Percentiles rank a stretch among this genome's conserved stretches.
Conservation (phyloP, 2,888 invertebrate genomes). For the Nysson spinosus region DNA sequence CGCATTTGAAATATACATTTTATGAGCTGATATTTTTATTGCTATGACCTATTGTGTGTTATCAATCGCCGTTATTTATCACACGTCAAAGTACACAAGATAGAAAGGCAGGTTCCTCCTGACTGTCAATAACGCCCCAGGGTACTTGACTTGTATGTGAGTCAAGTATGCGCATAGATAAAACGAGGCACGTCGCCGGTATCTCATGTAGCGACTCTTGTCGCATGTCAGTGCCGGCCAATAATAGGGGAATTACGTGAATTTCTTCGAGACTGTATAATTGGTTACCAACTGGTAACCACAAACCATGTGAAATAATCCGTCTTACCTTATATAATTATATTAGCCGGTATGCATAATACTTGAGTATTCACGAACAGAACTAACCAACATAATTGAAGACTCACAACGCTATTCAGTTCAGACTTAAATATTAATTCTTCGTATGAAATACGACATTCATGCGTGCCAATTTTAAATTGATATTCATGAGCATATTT, state of each 20-base stretch:
- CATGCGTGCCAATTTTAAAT: too few species aligned
- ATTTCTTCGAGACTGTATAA: constrained; percentile 32
- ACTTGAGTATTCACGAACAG: too few species aligned
- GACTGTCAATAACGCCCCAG: constrained; percentile 44
- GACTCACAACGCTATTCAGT: too few species aligned
- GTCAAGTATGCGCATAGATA: constrained; percentile 57
- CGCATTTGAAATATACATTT: too few species aligned
- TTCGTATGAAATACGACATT: too few species aligned
- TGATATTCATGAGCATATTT: too few species aligned
- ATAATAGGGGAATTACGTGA: constrained; percentile 36
- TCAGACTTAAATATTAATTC: too few species aligned
- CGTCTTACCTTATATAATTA: neutral
- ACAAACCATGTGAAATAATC: too few species aligned
- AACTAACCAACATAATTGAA: too few species aligned
- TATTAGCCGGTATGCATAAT: too few species aligned
- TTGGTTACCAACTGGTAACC: constrained; percentile 1
- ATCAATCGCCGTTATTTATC: constrained; percentile 31
- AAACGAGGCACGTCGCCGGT: constrained; percentile 43
- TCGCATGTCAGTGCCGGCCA: constrained; percentile 28
- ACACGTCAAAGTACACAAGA: constrained; percentile 24
- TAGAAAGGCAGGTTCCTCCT: constrained; percentile 19
- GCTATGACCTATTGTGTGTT: constrained; percentile 27
- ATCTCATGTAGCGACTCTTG: constrained; percentile 41
- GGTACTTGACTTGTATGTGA: constrained; percentile 55
- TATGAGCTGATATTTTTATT: constrained; percentile 6